Evolutionary conservation across 2,888 invertebrate genomes (phyloP).

Genomic region (Alloplasta piceator): DNA sequence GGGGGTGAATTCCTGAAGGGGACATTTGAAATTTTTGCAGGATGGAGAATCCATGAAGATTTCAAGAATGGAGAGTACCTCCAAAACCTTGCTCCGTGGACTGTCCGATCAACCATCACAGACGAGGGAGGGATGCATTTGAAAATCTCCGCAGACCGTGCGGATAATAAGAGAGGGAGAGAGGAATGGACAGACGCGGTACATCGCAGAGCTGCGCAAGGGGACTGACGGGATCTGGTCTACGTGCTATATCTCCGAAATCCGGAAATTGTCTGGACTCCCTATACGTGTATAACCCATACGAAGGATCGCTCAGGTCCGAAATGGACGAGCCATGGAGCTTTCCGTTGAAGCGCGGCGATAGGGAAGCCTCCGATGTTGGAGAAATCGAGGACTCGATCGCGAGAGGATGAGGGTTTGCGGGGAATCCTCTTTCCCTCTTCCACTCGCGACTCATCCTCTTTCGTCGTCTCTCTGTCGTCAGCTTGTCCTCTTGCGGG

Average conservation of each 20-base stretch:
- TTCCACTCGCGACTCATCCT: background rate
- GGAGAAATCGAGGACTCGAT: conserved; percentile 32
- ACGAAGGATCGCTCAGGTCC: too few species aligned
- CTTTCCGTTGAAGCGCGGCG: conserved; percentile 8
- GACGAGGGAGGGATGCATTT: conserved; percentile 34
- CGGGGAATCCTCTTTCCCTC: background rate
- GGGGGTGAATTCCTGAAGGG: background rate
- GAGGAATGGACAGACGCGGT: too few species aligned
- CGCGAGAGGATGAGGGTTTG: background rate
- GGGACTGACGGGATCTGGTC: conserved; percentile 26
- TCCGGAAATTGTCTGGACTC: conserved; percentile 59
- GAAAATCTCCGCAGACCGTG: conserved; percentile 30
- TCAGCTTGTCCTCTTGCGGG: conserved; percentile 52
- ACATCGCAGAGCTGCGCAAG: background rate
- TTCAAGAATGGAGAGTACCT: conserved; percentile 18
- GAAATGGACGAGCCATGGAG: too few species aligned
- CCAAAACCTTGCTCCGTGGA: background rate
- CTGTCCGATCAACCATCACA: conserved; percentile 4
- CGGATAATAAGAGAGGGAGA: background rate
- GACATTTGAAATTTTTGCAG: conserved; percentile 14
- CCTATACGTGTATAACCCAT: background rate
- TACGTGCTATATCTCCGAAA: conserved; percentile 33
- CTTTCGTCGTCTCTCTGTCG: conserved; percentile 31
- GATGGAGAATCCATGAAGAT: conserved; percentile 49
- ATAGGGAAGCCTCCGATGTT: conserved; percentile 9